Evolutionary conservation across 1,140 invertebrate species (phyloP).

Genomic region (Triops longicaudatus): DNA sequence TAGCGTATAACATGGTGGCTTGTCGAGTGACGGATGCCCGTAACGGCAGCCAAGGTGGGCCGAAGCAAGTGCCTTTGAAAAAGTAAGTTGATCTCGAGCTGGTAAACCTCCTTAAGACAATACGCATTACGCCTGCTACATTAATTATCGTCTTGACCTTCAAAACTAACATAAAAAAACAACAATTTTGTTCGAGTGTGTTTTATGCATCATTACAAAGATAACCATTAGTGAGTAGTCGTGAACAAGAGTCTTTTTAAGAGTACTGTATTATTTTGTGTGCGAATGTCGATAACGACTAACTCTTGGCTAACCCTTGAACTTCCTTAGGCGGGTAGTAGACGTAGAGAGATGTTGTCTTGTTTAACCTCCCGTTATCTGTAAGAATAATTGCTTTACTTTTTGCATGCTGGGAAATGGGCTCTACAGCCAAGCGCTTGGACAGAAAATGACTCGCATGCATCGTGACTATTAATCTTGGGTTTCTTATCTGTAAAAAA

Average conservation of each 20-base stretch:
- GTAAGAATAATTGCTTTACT: neutral
- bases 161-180: neutral
- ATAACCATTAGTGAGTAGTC: no score
- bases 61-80: conserved; percentile 87
- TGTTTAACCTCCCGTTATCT: conserved; percentile 3
- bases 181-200: neutral
- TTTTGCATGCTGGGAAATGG: neutral
- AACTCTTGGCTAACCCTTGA: conserved; percentile 6
- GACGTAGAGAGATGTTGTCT: conserved; percentile 1
- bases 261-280: neutral
- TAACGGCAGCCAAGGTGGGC: conserved; percentile 69
- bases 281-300: neutral
- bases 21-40: conserved; percentile 85
- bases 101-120: neutral
- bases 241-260: neutral
- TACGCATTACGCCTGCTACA: neutral
- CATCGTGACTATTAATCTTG: neutral
- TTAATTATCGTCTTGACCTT: neutral
- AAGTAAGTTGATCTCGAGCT: conserved; percentile 52
- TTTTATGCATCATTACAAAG: neutral
- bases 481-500: neutral
- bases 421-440: neutral
- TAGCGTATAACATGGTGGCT: conserved; percentile 96
- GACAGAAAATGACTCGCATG: neutral
- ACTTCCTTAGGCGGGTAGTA: conserved; percentile 6